Conservation (phyloP, 2,797 vertebrate species). For the Smutsia gigantea region DNA sequence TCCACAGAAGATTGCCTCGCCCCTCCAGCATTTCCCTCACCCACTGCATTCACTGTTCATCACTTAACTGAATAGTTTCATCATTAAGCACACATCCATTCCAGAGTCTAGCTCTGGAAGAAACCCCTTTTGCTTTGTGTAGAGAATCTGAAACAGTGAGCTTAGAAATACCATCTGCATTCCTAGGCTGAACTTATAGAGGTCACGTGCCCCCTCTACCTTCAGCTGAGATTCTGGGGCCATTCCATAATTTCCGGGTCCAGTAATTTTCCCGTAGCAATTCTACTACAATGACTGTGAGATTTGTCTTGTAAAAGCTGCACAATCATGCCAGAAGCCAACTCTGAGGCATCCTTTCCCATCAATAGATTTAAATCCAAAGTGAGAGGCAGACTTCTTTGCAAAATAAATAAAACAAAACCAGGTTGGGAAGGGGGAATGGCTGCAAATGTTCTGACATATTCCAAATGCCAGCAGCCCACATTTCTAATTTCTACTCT, state of each 20-base stretch:
- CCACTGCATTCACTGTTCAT: neutral
- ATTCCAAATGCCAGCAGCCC: conserved; percentile 54
- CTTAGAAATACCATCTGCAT: neutral
- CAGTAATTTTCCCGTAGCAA: neutral
- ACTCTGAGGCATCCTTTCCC: neutral
- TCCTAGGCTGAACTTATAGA: neutral
- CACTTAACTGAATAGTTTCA: neutral
- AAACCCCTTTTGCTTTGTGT: neutral
- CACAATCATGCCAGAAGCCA: neutral
- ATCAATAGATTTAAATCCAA: conserved; percentile 45
- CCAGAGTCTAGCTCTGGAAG: neutral
- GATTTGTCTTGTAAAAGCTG: neutral
- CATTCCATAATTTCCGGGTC: neutral
- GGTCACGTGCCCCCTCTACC: neutral
- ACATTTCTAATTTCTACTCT: neutral
- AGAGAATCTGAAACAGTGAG: conserved; percentile 13
- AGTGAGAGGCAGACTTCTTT: neutral
- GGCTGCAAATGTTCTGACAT: conserved; percentile 48
- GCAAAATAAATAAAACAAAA: conserved; percentile 50
- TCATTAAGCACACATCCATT: neutral
- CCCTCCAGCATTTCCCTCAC: neutral
- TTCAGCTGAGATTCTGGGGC: neutral
- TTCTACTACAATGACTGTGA: neutral
- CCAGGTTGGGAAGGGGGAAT: neutral
- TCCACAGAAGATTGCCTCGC: neutral